phyloP scores from a whole-genome alignment of 2,113 vertebrate genomes.

The Bostrychus sinensis region DNA sequence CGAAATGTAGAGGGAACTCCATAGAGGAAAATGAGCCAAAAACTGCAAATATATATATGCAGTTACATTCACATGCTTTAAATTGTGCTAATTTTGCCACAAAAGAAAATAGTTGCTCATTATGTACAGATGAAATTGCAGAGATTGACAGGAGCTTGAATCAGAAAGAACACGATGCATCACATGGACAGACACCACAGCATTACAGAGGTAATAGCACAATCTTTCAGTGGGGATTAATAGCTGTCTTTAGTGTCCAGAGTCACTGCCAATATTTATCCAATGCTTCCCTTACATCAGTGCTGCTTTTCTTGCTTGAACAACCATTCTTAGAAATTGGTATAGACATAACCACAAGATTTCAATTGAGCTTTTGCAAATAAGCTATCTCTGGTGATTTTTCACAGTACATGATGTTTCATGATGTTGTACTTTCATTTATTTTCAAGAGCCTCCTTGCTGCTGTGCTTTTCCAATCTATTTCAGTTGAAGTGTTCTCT shows the following conservation, averaged over 20 bases:
- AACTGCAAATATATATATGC: too few relatives aligned
- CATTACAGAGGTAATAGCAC: too few relatives aligned
- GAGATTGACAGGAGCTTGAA: too few relatives aligned
- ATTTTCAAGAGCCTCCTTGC: slow-evolving; percentile 53
- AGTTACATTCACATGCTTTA: too few relatives aligned
- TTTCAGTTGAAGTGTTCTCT: slow-evolving; percentile 72
- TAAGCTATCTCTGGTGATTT: slow-evolving; percentile 21
- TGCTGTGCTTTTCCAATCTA: slow-evolving; percentile 63
- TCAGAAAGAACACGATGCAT: too few relatives aligned
- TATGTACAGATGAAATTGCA: background rate
- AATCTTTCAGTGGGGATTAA: too few relatives aligned
- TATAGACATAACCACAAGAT: background rate
- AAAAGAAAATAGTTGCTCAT: background rate
- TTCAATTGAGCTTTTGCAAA: slow-evolving; percentile 2
- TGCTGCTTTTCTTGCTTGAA: background rate
- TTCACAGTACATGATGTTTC: slow-evolving; percentile 34
- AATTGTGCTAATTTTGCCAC: background rate
- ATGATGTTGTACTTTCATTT: slow-evolving; percentile 57
- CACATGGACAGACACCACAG: too few relatives aligned
- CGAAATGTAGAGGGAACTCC: too few relatives aligned
- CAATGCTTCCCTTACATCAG: background rate
- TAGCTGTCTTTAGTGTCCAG: background rate
- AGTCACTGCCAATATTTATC: background rate
- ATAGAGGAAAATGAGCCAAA: too few relatives aligned
- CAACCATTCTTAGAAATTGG: background rate